These are phyloP conservation scores for Paracentrotus lividus DNA, from an alignment of 53 echinoderm and acorn worm genomes.

Conservation along the genomic window DNA sequence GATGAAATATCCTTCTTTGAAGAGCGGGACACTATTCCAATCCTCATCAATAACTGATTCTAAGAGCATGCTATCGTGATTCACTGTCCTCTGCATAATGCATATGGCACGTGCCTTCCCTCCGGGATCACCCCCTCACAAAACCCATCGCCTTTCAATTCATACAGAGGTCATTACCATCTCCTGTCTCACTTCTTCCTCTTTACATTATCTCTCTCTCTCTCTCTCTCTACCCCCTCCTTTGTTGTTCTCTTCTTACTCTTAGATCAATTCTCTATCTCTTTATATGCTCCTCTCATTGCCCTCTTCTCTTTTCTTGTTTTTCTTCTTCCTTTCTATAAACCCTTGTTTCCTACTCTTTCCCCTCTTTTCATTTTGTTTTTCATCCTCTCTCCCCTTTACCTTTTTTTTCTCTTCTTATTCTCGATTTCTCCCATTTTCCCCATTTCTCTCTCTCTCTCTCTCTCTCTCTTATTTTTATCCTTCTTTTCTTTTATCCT, in stretches of 20 bases:
- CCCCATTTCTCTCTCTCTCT: neutral
- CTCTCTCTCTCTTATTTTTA: neutral
- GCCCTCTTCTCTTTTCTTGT: neutral
- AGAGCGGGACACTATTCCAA: neutral
- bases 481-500: neutral
- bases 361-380: neutral
- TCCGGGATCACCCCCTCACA: conserved; percentile 11
- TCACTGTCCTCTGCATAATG: conserved; percentile 29
- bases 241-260: neutral
- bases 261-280: neutral
- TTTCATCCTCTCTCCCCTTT: neutral
- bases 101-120: conserved; percentile 45
- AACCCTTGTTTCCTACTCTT: neutral
- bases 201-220: neutral
- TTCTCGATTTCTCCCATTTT: neutral
- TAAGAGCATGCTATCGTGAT: conserved; percentile 47
- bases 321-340: neutral
- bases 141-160: conserved; percentile 24
- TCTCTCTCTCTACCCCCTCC: neutral
- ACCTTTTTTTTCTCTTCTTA: neutral
- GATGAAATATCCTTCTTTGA: conserved; percentile 5
- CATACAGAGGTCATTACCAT: conserved; percentile 29
- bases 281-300: neutral
- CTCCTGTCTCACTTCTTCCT: neutral
- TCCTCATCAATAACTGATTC: conserved; percentile 53